These are phyloP conservation scores for Drosophila pectinifera DNA, from an alignment of 1,140 invertebrate species.

Conservation along the genomic window DNA sequence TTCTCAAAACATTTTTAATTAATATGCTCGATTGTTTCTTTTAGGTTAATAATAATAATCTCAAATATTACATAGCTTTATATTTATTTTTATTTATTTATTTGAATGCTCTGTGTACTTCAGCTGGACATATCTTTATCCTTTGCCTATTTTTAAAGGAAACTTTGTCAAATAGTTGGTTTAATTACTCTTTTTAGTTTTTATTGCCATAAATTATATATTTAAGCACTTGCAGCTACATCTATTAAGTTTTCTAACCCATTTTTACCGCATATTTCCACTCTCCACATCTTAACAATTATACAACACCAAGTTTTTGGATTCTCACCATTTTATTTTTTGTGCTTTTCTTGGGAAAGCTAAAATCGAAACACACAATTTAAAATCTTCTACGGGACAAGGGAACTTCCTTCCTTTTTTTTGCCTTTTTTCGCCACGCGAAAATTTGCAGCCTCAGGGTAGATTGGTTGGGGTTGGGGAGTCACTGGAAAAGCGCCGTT, in stretches of 20 bases:
- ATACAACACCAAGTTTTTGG: neutral
- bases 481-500: conserved; percentile 57
- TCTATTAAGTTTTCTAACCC: neutral
- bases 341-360: conserved; percentile 1
- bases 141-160: neutral
- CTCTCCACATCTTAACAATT: neutral
- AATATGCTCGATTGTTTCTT: neutral
- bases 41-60: neutral
- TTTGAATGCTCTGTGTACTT: too few relatives aligned
- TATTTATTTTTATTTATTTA: too few relatives aligned
- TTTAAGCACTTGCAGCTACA: neutral
- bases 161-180: too few relatives aligned
- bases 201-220: neutral
- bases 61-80: neutral
- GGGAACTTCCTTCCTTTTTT: conserved; percentile 11
- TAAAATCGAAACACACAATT: conserved; percentile 43
- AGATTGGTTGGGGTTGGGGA: conserved; percentile 30
- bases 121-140: neutral
- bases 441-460: conserved; percentile 33
- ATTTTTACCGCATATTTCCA: neutral
- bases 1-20: neutral
- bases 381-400: conserved; percentile 37
- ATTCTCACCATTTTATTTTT: conserved; percentile 39
- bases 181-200: neutral
- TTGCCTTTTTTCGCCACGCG: conserved; percentile 39